Evolutionary conservation across 2,888 invertebrate genomes (phyloP), one percentile per base, ranked within the genome.

Genomic region (Phrixothrix hirtus): DNA sequence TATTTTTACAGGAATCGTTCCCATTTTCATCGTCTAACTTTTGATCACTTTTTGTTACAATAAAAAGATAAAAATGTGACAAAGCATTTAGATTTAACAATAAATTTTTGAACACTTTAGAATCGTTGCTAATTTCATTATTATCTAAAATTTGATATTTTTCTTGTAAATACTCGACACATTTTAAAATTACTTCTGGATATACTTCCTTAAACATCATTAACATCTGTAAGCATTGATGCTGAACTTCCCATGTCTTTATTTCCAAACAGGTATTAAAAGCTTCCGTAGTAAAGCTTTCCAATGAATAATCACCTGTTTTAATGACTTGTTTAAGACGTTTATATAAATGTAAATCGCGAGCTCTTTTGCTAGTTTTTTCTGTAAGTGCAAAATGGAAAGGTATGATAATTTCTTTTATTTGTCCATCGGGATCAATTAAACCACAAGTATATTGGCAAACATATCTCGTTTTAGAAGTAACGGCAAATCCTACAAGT

Each of bases 371-470:
- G 49, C 91, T 93, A 74, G 91, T 91, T 70, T 88, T 89, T 61
- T 90, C 93, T 71, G 89, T 90, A 29, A 96, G 78, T 0, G 93
- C 89, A 72, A 88, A 89, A 75, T 95, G 95, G 73, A 95, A 97
- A 14, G 97, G 97, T 63, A 96, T 87, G 55, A 81, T 78, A 56
- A 96, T 83, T 68, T 88, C 89, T 71, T 90, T 92, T 0, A 96
- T 74, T 64, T 85, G 83, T 0, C 92, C 92, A 70, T 90, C 86
- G 1, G 89, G 85, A 72, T 94, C 92, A 32, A 97, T 78, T 41
- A 96, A 85, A 1, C 92, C 81, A 67, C 92, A 90, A 41, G 85
- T 83, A 67, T 85, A 84, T 57, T 81, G 81, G 10, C 86, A 82
- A 34, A 82, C 75, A 32, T 77, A 79, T 4, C 78, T 76, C 55